Conservation (phyloP, 1,140 invertebrate genomes). For the Anastrepha ludens region DNA sequence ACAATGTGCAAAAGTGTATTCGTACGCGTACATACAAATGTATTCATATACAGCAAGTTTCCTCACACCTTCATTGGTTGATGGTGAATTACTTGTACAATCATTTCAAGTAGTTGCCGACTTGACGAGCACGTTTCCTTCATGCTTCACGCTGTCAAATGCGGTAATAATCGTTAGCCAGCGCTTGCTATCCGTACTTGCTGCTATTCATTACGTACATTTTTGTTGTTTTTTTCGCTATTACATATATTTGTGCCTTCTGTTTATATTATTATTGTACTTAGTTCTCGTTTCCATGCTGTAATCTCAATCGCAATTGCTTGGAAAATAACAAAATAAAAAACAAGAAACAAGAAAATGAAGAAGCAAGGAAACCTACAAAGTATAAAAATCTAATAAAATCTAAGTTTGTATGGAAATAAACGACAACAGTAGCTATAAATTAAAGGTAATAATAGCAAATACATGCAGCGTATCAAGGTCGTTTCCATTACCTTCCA, state of each 20-base stretch:
- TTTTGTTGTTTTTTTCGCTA: background rate
- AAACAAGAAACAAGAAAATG: background rate
- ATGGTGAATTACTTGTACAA: background rate
- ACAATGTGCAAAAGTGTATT: background rate
- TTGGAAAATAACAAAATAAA: background rate
- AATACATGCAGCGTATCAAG: constrained; percentile 49
- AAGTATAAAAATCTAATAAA: background rate
- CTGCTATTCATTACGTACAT: background rate
- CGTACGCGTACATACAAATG: background rate
- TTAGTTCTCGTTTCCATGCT: background rate
- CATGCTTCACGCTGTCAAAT: constrained; percentile 50
- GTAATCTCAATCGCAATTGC: background rate
- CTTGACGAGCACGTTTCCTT: constrained; percentile 20
- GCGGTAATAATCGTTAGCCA: constrained; percentile 11
- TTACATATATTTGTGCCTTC: background rate
- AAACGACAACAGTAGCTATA: background rate
- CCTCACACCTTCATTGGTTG: background rate
- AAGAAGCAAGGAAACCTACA: constrained; percentile 2
- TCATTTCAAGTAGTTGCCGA: background rate
- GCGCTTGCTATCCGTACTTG: background rate
- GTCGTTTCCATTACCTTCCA: constrained; percentile 25
- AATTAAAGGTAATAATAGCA: constrained; percentile 23
- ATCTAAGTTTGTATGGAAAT: background rate
- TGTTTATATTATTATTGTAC: constrained; percentile 19
- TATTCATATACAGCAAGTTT: background rate